Base-by-base conservation (phyloP, 2,888 invertebrate species). In the Epinotia nisella region DNA sequence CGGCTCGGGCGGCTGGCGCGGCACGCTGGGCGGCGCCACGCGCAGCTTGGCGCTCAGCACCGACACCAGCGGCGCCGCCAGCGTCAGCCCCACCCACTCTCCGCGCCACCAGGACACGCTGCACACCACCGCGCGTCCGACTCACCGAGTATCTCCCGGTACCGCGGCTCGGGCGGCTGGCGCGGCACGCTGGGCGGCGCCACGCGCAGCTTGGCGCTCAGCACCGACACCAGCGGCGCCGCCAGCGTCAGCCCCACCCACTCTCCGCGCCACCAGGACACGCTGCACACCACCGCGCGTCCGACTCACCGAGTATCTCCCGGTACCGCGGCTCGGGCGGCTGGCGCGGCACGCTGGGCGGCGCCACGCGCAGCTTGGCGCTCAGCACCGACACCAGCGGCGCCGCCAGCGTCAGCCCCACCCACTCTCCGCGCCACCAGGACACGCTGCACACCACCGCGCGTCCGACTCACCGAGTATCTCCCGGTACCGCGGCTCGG, bases 351-450 rank as follows among this genome's bases (percentile, higher is more conserved):
- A 81, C 77, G 10, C 70, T 70, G 3, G 78, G 77, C 15, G 86
- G 86, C 17, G 92, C 90, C 70, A 94, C 87, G 1, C 86, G 78
- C 67, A 92, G 88, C 80, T 90, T 90, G 78, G 87, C 88, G 3
- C 86, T 85, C 75, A 90, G 91, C 74, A 93, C 93, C 1, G 94
- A 87, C 58, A 85, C 83, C 29, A 95, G 86, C 75, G 94, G 94
- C 39, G 94, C 95, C 59, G 91, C 91, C 75, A 95, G 89, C 13
- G 95, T 95, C 75, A 95, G 93, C 68, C 95, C 95, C 75, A 95
- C 94, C 94, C 95, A 95, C 87, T 95, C 95, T 9, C 95, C 95
- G 41, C 94, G 91, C 90, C 95, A 95, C 95, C 95, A 95, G 72
- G 94, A 94, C 78, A 95, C 90, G 78, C 94, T 91, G 79, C 94